A percentile compares a stretch with the other conserved stretches of the same genome.
These are phyloP conservation scores for Cynoglossus semilaevis DNA, from an alignment of 2,113 vertebrate genomes.

Conservation along the genomic window DNA sequence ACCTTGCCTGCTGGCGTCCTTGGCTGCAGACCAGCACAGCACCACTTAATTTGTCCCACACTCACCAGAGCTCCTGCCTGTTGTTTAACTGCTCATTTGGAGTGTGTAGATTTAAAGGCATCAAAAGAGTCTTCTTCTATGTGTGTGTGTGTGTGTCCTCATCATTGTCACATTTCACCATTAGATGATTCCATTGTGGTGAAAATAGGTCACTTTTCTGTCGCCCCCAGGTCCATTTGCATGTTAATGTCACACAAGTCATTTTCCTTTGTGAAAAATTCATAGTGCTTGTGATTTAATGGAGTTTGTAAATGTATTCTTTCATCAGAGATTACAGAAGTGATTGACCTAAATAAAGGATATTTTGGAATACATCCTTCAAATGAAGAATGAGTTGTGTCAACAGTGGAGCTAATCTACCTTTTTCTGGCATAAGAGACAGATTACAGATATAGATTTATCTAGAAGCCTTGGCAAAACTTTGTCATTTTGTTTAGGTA, in stretches of 20 bases:
- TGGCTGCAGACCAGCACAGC: slow-evolving; percentile 51
- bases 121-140: slow-evolving; percentile 14
- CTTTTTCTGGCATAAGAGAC: slow-evolving; percentile 15
- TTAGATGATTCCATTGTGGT: slow-evolving; percentile 55
- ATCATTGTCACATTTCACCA: slow-evolving; percentile 47
- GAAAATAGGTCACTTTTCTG: slow-evolving; percentile 58
- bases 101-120: slow-evolving; percentile 36
- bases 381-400: slow-evolving; percentile 24
- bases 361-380: slow-evolving; percentile 31
- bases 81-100: slow-evolving; percentile 47
- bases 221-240: slow-evolving; percentile 46
- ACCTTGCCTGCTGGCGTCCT: slow-evolving; percentile 64
- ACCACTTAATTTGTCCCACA: slow-evolving; percentile 14
- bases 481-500: slow-evolving; percentile 43
- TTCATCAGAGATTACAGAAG: slow-evolving; percentile 6
- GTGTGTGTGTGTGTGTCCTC: slow-evolving; percentile 13
- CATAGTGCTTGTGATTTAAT: slow-evolving; percentile 43
- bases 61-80: slow-evolving; percentile 29
- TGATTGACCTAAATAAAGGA: slow-evolving; percentile 19
- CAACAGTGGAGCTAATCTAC: slow-evolving; percentile 49
- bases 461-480: slow-evolving; percentile 13
- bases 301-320: slow-evolving; percentile 40
- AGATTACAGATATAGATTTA: slow-evolving; percentile 28
- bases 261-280: slow-evolving; percentile 51
- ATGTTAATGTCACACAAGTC: slow-evolving; percentile 54